These are phyloP conservation scores for Neostethus bicornis DNA, from an alignment of 2,797 vertebrate genomes.

Conservation along the genomic window DNA sequence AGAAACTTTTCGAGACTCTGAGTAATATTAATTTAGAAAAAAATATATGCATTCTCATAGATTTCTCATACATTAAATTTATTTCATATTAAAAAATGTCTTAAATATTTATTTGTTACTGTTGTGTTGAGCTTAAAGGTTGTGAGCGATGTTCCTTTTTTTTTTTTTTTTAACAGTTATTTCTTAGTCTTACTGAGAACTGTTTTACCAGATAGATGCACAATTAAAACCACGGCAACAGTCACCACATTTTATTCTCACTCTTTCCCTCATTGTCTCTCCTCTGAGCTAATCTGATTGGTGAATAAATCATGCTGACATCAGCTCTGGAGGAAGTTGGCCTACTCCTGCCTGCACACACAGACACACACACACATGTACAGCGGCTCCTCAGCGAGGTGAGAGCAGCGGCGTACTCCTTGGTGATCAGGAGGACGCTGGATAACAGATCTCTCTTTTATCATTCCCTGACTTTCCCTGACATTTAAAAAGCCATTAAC, in stretches of 20 bases:
- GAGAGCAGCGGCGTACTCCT: conserved; percentile 51
- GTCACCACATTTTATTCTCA: conserved; percentile 33
- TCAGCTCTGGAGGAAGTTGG: conserved; percentile 75
- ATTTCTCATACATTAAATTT: no score
- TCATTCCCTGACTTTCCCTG: conserved; percentile 86
- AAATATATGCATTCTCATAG: no score
- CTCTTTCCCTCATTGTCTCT: conserved; percentile 53
- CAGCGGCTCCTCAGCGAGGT: conserved; percentile 41
- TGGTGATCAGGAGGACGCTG: conserved; percentile 80
- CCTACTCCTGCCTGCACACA: conserved; percentile 47
- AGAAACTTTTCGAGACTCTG: no score
- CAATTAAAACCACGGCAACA: conserved; percentile 46
- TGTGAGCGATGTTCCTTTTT: neutral
- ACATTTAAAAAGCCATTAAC: conserved; percentile 89
- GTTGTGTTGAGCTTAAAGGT: conserved; percentile 1
- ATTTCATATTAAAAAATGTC: no score
- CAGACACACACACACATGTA: conserved; percentile 21
- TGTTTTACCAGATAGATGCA: conserved; percentile 15
- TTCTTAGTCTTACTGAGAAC: neutral
- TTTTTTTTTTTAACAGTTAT: neutral
- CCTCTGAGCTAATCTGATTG: conserved; percentile 73
- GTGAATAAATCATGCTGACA: conserved; percentile 82
- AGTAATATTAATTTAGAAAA: no score
- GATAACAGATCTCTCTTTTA: conserved; percentile 86
- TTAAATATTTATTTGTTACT: no score